Evolutionary conservation across 1,140 invertebrate genomes (phyloP).

Genomic region (Aphaenogaster floridana): DNA sequence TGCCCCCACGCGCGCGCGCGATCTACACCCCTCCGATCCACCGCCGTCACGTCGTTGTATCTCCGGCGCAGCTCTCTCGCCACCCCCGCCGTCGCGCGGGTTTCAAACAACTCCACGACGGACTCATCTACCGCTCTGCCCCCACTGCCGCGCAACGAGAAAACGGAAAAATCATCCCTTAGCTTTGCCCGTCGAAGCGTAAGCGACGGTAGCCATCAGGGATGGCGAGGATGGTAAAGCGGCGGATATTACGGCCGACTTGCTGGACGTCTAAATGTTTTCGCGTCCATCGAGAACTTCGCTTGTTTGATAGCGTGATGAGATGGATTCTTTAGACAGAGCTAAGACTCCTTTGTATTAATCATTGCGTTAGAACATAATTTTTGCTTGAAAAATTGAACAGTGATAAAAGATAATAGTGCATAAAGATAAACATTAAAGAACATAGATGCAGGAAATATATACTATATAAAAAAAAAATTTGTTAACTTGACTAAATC

Average conservation of each 20-base stretch:
- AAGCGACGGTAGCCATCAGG: constrained; percentile 50
- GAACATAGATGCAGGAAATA: not conserved
- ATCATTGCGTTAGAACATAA: not conserved
- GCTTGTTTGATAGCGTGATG: constrained; percentile 5
- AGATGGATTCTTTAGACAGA: constrained; percentile 8
- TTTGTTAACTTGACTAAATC: too few relatives aligned
- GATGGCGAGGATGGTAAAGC: constrained; percentile 45
- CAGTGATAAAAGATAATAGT: not conserved
- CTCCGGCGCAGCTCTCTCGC: constrained; percentile 59
- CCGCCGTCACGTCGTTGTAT: constrained; percentile 62
- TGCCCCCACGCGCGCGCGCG: constrained; percentile 74
- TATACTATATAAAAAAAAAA: too few relatives aligned
- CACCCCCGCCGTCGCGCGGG: constrained; percentile 21
- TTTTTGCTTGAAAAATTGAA: not conserved
- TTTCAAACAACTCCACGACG: constrained; percentile 68
- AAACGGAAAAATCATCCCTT: constrained; percentile 69
- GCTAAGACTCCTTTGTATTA: constrained; percentile 3
- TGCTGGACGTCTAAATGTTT: constrained; percentile 53
- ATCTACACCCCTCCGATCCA: constrained; percentile 58
- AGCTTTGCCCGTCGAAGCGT: constrained; percentile 62
- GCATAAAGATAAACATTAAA: not conserved
- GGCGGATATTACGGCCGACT: constrained; percentile 64
- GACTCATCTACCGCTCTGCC: constrained; percentile 52
- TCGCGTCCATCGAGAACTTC: constrained; percentile 9
- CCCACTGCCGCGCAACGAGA: constrained; percentile 29